A percentile compares a stretch with the other conserved stretches of the same genome.
Conservation (phyloP, 2,888 invertebrate species). For the Ormyrus rosae region DNA sequence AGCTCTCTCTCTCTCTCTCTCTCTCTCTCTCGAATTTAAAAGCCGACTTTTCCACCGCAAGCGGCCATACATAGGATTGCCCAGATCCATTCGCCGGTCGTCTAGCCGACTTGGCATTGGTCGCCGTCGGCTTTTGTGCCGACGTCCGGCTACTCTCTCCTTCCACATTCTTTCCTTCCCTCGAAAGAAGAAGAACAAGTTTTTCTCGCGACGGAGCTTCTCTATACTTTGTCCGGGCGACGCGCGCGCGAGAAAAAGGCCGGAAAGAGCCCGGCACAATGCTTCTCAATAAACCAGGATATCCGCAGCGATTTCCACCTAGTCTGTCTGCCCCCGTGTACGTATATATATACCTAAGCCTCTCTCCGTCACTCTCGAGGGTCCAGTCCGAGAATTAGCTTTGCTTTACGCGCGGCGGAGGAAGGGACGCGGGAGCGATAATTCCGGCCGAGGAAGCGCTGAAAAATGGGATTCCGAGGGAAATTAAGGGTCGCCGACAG, state of each 20-base stretch:
- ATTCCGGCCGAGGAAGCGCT: conserved; percentile 1
- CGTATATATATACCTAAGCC: neutral
- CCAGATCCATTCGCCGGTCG: neutral
- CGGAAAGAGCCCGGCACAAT: conserved; percentile 61
- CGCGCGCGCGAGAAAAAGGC: conserved; percentile 26
- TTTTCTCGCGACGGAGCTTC: neutral
- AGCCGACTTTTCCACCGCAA: no score
- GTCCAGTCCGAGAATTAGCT: conserved; percentile 14
- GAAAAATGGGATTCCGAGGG: conserved; percentile 37
- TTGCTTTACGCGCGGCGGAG: neutral
- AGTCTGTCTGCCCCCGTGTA: neutral
- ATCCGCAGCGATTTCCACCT: conserved; percentile 55
- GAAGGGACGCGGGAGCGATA: conserved; percentile 1
- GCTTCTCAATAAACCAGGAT: conserved; percentile 62
- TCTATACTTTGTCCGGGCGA: no score
- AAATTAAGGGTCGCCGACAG: conserved; percentile 9
- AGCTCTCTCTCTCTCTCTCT: no score
- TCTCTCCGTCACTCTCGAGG: neutral
- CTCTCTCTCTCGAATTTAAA: no score
- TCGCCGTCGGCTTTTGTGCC: conserved; percentile 60
- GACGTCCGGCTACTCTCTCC: conserved; percentile 59
- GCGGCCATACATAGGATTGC: neutral
- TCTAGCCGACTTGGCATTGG: conserved; percentile 59
- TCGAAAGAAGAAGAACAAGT: conserved; percentile 12
- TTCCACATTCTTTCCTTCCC: neutral